Conservation (phyloP, 1,140 invertebrate genomes). For the Drosophila kikkawai region DNA sequence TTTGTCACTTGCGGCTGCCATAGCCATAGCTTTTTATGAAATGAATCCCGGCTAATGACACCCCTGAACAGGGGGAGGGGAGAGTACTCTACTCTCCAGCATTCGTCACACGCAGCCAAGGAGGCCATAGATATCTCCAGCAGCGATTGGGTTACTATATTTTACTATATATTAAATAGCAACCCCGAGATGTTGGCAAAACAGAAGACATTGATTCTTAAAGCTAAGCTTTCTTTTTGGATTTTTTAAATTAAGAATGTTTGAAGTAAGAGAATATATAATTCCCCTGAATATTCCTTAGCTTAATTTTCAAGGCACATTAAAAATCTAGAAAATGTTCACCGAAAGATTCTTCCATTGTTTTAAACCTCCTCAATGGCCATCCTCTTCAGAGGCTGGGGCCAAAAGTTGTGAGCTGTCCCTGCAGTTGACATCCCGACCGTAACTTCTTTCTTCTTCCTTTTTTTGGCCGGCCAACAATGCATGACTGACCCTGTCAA, state of each 20-base stretch:
- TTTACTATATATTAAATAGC: neutral
- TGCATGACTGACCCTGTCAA: constrained; percentile 82
- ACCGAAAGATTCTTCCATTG: constrained; percentile 5
- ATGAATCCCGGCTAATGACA: constrained; percentile 73
- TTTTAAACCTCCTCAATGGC: constrained; percentile 15
- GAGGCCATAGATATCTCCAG: constrained; percentile 33
- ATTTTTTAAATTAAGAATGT: too few relatives aligned
- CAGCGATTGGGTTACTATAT: constrained; percentile 16
- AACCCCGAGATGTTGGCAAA: neutral
- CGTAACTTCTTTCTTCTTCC: constrained; percentile 6
- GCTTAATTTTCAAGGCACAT: neutral
- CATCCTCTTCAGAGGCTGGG: neutral
- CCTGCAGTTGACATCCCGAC: constrained; percentile 63
- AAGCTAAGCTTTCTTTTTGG: neutral
- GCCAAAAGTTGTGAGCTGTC: constrained; percentile 32
- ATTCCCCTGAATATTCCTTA: neutral
- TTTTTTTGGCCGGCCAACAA: constrained; percentile 77
- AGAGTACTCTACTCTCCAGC: neutral
- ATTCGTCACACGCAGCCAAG: constrained; percentile 72
- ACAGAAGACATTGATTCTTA: neutral
- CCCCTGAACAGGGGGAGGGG: constrained; percentile 38
- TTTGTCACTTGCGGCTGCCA: constrained; percentile 68
- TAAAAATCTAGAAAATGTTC: neutral
- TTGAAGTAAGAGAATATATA: neutral
- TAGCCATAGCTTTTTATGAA: constrained; percentile 66